Base-by-base conservation (phyloP, 2,797 vertebrate genomes). In the Ctenopoma multispine region DNA sequence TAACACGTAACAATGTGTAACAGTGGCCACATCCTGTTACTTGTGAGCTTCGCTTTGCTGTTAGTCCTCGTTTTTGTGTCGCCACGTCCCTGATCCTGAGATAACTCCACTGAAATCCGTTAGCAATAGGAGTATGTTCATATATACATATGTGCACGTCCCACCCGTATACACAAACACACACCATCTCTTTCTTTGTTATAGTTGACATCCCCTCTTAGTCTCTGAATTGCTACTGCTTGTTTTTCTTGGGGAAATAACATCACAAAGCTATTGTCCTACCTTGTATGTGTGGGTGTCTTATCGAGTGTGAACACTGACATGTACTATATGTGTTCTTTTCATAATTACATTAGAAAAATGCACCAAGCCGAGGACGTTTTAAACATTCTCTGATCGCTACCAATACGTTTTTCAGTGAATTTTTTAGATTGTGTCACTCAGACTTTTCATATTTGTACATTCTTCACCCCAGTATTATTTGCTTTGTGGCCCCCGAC, bases 91-190 rank as follows among this genome's bases (percentile, higher is more conserved):
- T 56, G 38, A 79, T 81, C 31, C 43, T 67, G 41, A 49, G 72
- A 66, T 75, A 76, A 54, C 57, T 80, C 80, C 76, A 84, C 79
- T 90, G 89, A 85, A 92, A 86, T 82, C 80, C 86, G 82, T 91
- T 76, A 75, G 53, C 68, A 53, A 13, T 7, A 64, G 50, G 43
- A 18, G 2, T n/a, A 17, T 47, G 72, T 43, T 60, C 62, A 63
- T 36, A 56, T 44, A 34, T 27, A 40, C 58, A 67, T 50, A 74
- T 72, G 72, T 67, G 72, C 49, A 24, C 54, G 57, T 79, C 55
- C 63, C 56, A 58, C 63, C 64, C 67, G 55, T 53, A 20, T 44
- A 56, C 47, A 47, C 36, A 69, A 47, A 43, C 66, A 68, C 57
- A 66, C 56, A 46, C 55, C 41, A 67, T 55, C 72, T 36, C 36